A percentile compares a stretch with the other conserved stretches of the same genome.
Conservation (phyloP, 2,797 vertebrate genomes). For the Novumbra hubbsi region DNA sequence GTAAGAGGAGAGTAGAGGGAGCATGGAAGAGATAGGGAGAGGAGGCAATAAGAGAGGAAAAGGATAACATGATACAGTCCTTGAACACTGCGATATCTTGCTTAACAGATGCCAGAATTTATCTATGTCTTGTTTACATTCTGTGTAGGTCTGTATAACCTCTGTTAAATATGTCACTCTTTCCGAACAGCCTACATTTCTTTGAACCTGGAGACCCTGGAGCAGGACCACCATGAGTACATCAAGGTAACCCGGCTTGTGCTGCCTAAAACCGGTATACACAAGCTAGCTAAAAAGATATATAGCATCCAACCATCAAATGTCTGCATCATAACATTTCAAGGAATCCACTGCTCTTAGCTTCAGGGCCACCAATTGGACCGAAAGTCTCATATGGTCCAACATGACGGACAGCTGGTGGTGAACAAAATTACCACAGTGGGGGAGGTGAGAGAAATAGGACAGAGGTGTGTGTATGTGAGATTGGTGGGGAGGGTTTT, state of each 20-base stretch:
- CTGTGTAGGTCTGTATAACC: slow-evolving; percentile 6
- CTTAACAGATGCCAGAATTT: too few species aligned
- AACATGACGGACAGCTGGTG: slow-evolving; percentile 64
- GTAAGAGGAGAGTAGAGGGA: slow-evolving; percentile 58
- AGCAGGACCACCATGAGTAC: slow-evolving; percentile 84
- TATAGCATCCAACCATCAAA: background rate
- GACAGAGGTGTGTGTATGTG: slow-evolving; percentile 12
- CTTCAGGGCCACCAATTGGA: slow-evolving; percentile 70
- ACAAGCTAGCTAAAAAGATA: background rate
- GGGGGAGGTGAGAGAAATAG: slow-evolving; percentile 77
- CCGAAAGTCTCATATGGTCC: slow-evolving; percentile 73
- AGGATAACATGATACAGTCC: too few species aligned
- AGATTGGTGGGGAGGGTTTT: slow-evolving; percentile 36
- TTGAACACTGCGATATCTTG: too few species aligned
- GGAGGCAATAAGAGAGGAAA: background rate
- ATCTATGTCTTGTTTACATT: too few species aligned
- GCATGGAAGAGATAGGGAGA: background rate
- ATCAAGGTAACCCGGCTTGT: slow-evolving; percentile 75
- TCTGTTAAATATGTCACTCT: background rate
- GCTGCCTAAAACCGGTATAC: background rate
- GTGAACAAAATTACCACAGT: slow-evolving; percentile 71
- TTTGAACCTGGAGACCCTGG: slow-evolving; percentile 77
- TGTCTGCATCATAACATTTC: background rate
- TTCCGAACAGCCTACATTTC: slow-evolving; percentile 78
- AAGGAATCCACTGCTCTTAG: slow-evolving; percentile 57